phyloP scores from a whole-genome alignment of 1,140 invertebrate species.

The Zeugodacus cucurbitae region DNA sequence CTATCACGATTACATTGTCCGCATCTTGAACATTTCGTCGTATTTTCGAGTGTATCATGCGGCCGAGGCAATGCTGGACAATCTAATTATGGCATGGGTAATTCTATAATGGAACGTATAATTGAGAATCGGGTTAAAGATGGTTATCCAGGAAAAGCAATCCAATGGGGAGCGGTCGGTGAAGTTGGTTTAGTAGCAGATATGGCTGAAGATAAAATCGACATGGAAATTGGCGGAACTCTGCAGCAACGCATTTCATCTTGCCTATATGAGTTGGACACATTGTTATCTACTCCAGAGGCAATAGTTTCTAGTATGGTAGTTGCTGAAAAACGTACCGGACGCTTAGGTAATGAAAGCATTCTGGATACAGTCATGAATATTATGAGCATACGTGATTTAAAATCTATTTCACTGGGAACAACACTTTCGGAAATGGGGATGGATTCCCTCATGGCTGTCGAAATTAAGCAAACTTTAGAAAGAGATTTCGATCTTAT shows the following conservation, averaged over 20 bases:
- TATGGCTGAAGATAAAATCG: constrained; percentile 82
- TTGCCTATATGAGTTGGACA: constrained; percentile 77
- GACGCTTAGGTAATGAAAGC: constrained; percentile 69
- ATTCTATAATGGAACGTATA: constrained; percentile 80
- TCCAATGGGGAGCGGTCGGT: constrained; percentile 79
- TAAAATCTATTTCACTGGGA: constrained; percentile 75
- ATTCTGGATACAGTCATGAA: constrained; percentile 75
- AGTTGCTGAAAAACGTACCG: constrained; percentile 76
- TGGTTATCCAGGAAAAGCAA: constrained; percentile 74
- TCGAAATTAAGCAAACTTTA: constrained; percentile 88
- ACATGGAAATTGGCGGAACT: constrained; percentile 82
- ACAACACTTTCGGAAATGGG: constrained; percentile 85
- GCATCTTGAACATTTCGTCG: constrained; percentile 73
- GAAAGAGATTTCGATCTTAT: constrained; percentile 85
- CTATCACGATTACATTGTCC: constrained; percentile 71
- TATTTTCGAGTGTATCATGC: constrained; percentile 90
- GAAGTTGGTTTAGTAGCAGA: constrained; percentile 82
- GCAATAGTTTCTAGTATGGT: constrained; percentile 83
- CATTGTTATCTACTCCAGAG: constrained; percentile 74
- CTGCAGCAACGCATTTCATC: constrained; percentile 85
- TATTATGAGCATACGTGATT: constrained; percentile 71
- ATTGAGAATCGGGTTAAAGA: constrained; percentile 70
- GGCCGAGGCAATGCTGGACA: constrained; percentile 90
- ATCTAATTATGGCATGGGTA: constrained; percentile 86
- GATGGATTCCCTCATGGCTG: constrained; percentile 90